These are phyloP conservation scores for Mormyrops boulengeri DNA, from an alignment of 2,797 vertebrate genomes.

Conservation along the genomic window DNA sequence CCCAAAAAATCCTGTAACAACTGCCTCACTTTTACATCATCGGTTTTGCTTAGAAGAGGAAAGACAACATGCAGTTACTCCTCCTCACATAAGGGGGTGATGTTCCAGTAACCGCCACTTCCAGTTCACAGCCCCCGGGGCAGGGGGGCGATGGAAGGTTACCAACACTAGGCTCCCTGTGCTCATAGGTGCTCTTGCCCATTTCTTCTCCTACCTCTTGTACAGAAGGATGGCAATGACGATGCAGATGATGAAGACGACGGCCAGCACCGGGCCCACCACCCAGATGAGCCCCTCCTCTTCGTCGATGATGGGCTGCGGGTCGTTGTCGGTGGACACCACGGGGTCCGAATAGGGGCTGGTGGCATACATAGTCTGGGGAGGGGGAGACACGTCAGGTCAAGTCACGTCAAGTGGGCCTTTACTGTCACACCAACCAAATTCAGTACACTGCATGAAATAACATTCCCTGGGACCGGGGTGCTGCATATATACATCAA, in stretches of 20 bases:
- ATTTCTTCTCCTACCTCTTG: constrained; percentile 80
- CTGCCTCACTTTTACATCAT: background rate
- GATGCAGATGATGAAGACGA: constrained; percentile 99
- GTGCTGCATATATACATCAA: background rate
- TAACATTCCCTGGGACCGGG: background rate
- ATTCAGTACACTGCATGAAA: background rate
- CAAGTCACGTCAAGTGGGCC: background rate
- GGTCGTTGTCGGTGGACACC: constrained; percentile 90
- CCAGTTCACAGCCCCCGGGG: background rate
- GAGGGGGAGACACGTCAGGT: background rate
- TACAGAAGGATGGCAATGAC: constrained; percentile 98
- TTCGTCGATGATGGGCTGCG: constrained; percentile 96
- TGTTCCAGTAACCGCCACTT: background rate
- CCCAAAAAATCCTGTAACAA: background rate
- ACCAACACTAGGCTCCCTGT: background rate
- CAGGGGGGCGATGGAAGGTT: background rate
- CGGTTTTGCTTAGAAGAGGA: background rate
- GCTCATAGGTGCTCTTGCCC: background rate
- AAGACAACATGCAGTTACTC: background rate
- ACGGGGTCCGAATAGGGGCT: constrained; percentile 96
- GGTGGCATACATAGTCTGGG: constrained; percentile 91
- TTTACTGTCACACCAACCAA: background rate
- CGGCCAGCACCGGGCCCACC: constrained; percentile 93
- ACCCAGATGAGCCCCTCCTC: constrained; percentile 99
- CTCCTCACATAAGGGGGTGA: background rate